Base-by-base conservation (phyloP, 2,113 vertebrate genomes). In the Mobula hypostoma region DNA sequence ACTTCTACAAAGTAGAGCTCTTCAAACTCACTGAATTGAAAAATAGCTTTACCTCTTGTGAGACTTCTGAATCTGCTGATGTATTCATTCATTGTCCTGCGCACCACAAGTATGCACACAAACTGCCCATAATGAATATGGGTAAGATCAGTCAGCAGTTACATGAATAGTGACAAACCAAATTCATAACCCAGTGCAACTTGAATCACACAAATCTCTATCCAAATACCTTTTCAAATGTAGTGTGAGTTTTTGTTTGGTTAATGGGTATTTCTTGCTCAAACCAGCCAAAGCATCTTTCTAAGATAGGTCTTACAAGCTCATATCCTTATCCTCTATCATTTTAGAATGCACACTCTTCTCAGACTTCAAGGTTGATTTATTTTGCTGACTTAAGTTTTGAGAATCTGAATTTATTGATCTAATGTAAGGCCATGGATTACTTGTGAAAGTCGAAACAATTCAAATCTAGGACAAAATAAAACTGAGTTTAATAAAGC, bases 101-200 rank as follows among this genome's bases (percentile, higher is more conserved):
- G 29, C 27, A 63, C 24, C 48, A 61, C 83, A 87, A 56, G 29
- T 56, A 61, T 83, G 11, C 48, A 19, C 82, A 85, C 82, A 56
- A 56, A 85, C 82, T 58, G 19, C 19, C 19, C 58, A 48, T 58
- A 58, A 63, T 87, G 56, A 87, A 87, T 87, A 61, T n/a, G 56
- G 29, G 24, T 4, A 63, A 87, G 58, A 56, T 61, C 83, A 61
- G 56, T 61, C 83, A 29, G 24, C 24, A 24, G 29, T 87, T 58
- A 87, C 56, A 15, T 61, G 83, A 87, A 63, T 87, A 61, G 83
- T 87, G 83, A 68, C 61, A 90, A 90, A 90, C 61, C 61, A 90
- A 90, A 90, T 7, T 90, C 85, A 36, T 90, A 90, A 90, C 61
- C 85, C 61, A 90, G 17, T 17, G 85, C 66, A n/a, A 68, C 61